phyloP scores from a whole-genome alignment of 2,888 invertebrate species.

The Dynastes hyllus region DNA sequence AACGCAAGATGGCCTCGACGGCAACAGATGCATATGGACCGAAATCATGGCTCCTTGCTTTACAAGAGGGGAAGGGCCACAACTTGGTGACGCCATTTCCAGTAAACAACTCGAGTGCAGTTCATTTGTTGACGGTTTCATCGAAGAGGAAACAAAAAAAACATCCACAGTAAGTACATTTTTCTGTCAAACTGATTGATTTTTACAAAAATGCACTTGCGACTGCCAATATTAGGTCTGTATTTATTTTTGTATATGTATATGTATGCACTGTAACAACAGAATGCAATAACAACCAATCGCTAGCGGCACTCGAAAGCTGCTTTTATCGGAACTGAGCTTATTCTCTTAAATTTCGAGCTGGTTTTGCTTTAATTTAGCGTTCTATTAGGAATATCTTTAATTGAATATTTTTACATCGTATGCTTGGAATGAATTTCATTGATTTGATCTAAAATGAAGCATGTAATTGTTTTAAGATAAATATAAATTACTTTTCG shows the following conservation, averaged over 20 bases:
- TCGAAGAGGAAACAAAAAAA: slow-evolving; percentile 35
- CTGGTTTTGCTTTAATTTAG: too few relatives aligned
- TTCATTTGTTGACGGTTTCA: slow-evolving; percentile 57
- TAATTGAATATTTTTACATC: not conserved
- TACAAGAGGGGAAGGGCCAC: slow-evolving; percentile 34
- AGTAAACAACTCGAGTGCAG: slow-evolving; percentile 63
- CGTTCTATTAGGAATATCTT: too few relatives aligned
- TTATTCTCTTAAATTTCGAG: too few relatives aligned
- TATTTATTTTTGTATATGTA: too few relatives aligned
- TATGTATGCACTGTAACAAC: too few relatives aligned
- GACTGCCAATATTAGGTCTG: too few relatives aligned
- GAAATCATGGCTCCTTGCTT: slow-evolving; percentile 22
- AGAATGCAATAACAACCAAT: too few relatives aligned
- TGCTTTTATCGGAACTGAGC: too few relatives aligned
- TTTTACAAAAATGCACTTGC: not conserved
- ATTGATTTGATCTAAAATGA: slow-evolving; percentile 1
- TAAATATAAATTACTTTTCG: not conserved
- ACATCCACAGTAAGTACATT: slow-evolving; percentile 35
- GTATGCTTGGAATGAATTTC: not conserved
- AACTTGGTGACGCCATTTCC: slow-evolving; percentile 64
- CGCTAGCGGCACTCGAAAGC: too few relatives aligned
- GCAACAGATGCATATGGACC: slow-evolving; percentile 38
- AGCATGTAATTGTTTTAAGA: not conserved
- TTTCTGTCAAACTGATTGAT: not conserved
- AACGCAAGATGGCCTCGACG: slow-evolving; percentile 47